These are phyloP conservation scores for Corapipo altera DNA, from an alignment of 2,113 vertebrate species.

Conservation along the genomic window DNA sequence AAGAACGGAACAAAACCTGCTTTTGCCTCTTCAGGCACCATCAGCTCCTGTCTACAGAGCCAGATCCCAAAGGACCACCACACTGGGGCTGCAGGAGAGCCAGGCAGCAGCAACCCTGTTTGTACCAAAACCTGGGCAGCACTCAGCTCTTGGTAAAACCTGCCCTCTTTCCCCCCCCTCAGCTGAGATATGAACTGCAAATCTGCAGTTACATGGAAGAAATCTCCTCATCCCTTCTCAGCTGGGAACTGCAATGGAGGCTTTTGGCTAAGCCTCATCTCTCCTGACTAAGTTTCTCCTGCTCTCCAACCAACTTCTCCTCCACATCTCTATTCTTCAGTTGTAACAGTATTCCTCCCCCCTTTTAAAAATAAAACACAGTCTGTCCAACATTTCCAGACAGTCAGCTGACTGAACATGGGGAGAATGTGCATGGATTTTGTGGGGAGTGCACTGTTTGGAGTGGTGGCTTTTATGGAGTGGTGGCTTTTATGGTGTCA, in stretches of 20 bases:
- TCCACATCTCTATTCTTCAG: neutral
- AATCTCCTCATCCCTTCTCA: neutral
- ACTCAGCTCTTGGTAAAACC: neutral
- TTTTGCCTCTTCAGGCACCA: neutral
- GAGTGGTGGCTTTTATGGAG: neutral
- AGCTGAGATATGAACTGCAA: fast-evolving
- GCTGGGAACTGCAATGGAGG: neutral
- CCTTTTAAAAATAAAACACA: neutral
- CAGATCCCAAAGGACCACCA: neutral
- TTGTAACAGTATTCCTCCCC: neutral
- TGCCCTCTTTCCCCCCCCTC: neutral
- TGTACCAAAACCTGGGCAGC: neutral
- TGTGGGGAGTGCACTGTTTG: neutral
- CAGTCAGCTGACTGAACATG: fast-evolving
- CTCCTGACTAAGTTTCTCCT: neutral
- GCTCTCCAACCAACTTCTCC: neutral
- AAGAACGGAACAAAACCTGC: neutral
- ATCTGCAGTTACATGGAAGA: neutral
- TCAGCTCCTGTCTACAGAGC: neutral
- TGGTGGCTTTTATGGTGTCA: neutral
- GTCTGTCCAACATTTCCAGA: neutral
- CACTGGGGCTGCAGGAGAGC: neutral
- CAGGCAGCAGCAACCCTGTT: neutral
- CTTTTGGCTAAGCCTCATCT: neutral
- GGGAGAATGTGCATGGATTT: fast-evolving